Evolutionary conservation across 1,140 invertebrate genomes (phyloP).

Genomic region (Halesus radiatus): DNA sequence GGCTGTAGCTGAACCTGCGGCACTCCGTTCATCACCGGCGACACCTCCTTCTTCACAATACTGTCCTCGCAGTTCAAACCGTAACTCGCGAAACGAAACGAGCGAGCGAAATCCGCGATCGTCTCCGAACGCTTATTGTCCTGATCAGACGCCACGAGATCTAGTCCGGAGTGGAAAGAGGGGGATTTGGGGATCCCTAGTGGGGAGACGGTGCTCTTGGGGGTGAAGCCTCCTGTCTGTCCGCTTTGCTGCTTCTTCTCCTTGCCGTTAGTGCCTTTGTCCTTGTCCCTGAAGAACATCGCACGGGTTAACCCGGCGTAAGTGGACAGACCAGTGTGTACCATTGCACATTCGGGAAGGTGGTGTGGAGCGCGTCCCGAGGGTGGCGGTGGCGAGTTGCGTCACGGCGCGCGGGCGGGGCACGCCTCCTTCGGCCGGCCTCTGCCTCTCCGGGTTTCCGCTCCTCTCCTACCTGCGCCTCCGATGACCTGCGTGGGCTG

Average conservation of each 20-base stretch:
- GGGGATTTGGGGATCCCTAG: slow-evolving; percentile 86
- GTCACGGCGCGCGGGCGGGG: neutral
- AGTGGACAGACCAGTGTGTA: slow-evolving; percentile 67
- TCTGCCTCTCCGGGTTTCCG: too few relatives aligned
- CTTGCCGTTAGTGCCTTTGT: slow-evolving; percentile 53
- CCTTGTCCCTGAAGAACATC: slow-evolving; percentile 63
- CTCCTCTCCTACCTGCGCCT: neutral
- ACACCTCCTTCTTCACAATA: slow-evolving; percentile 64
- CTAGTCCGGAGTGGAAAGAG: slow-evolving; percentile 86
- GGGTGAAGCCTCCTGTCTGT: slow-evolving; percentile 70
- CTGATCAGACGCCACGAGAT: slow-evolving; percentile 76
- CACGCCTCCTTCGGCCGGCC: slow-evolving; percentile 5
- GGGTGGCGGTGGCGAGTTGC: neutral
- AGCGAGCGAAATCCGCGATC: slow-evolving; percentile 67
- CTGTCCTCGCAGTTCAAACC: slow-evolving; percentile 62
- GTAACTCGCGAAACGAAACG: slow-evolving; percentile 65
- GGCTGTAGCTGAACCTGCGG: neutral
- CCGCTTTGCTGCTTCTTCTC: slow-evolving; percentile 59
- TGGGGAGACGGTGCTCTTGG: slow-evolving; percentile 69
- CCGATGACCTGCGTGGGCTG: slow-evolving; percentile 63
- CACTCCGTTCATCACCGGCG: slow-evolving; percentile 58
- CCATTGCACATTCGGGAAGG: slow-evolving; percentile 68
- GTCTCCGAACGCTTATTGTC: slow-evolving; percentile 67
- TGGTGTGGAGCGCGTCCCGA: slow-evolving; percentile 1
- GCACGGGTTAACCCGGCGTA: slow-evolving; percentile 65